Percentiles rank a stretch among this genome's conserved stretches.
Conservation (phyloP, 2,888 invertebrate species). For the Cataglyphis altisquamis region DNA sequence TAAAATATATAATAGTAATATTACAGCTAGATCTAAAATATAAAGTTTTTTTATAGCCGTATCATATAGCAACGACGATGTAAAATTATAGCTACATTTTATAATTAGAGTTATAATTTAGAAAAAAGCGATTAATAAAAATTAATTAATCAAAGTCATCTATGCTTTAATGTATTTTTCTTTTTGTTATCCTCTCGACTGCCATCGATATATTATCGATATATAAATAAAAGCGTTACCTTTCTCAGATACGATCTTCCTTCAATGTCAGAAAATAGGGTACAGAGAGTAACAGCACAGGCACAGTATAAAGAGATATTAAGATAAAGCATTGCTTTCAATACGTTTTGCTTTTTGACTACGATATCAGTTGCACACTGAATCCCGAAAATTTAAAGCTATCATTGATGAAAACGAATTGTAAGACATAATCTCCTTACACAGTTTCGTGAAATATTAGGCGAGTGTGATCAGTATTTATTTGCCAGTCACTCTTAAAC, state of each 20-base stretch:
- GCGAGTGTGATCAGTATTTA: constrained; percentile 26
- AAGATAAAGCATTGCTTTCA: constrained; percentile 59
- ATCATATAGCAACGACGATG: constrained; percentile 29
- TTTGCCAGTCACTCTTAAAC: constrained; percentile 51
- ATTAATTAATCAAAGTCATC: constrained; percentile 20
- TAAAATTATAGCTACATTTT: constrained; percentile 14
- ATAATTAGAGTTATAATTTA: constrained; percentile 35
- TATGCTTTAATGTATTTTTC: constrained; percentile 2
- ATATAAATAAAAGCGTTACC: constrained; percentile 40
- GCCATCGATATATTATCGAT: constrained; percentile 22
- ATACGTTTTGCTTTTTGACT: constrained; percentile 45
- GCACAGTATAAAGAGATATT: constrained; percentile 69
- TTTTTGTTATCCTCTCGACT: constrained; percentile 41
- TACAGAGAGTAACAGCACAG: constrained; percentile 62
- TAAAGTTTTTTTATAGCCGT: constrained; percentile 24
- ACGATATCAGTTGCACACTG: constrained; percentile 54
- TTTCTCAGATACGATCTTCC: constrained; percentile 37
- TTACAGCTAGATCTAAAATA: constrained; percentile 36
- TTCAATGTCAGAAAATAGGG: constrained; percentile 55
- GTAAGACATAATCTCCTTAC: constrained; percentile 41
- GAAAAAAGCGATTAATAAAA: constrained; percentile 29
- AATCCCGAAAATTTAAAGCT: constrained; percentile 63
- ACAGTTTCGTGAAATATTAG: constrained; percentile 34
- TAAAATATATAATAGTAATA: constrained; percentile 20
- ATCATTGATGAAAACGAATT: constrained; percentile 60